Evolutionary conservation across 2,113 vertebrate species (phyloP), one percentile per base, ranked within the genome.

Genomic region (Hymenochirus boettgeri): DNA sequence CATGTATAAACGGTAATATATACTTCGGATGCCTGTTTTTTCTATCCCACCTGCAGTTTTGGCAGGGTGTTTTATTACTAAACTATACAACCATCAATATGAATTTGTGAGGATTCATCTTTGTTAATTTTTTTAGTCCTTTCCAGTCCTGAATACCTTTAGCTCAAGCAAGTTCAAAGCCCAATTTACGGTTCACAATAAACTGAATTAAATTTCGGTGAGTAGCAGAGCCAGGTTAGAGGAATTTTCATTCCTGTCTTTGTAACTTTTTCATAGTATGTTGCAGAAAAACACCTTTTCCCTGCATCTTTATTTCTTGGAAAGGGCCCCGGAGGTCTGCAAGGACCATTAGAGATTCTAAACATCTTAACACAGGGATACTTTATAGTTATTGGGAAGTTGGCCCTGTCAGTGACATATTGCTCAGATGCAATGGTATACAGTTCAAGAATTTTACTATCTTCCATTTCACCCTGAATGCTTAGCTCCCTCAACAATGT

Each of bases 111-210:
- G 21, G 1, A 19, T 27, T 56, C 54, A 56, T 35, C 27, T 5
- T 11, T 11, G 10, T 31, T 7, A 6, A 19, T 56, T 35, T 33
- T 56, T 9, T 26, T 17, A 21, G 27, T 1, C 37, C 21, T 24
- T 45, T 13, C 39, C 39, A 47, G 3, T 60, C 27, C 2, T 13
- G 10, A 17, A 60, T 60, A 10, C 39, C 39, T 27, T 45, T 60
- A 2, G 39, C 57, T 39, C 57, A 60, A n/a, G 24, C 37, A 27
- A 17, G 23, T 47, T 60, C 37, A 60, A 60, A 60, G 2, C 37
- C 37, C 10, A 11, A 17, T n/a, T 60, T 60, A 60, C 5, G 37
- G 57, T n/a, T 46, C 39, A 27, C 37, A 46, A 18, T 39, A 46
- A 7, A 37, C 22, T 11, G 13, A 21, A 25, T 58, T 58, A 15